These are phyloP conservation scores for Tenebrosternarchus preto DNA, from an alignment of 2,113 vertebrate species.

Conservation along the genomic window DNA sequence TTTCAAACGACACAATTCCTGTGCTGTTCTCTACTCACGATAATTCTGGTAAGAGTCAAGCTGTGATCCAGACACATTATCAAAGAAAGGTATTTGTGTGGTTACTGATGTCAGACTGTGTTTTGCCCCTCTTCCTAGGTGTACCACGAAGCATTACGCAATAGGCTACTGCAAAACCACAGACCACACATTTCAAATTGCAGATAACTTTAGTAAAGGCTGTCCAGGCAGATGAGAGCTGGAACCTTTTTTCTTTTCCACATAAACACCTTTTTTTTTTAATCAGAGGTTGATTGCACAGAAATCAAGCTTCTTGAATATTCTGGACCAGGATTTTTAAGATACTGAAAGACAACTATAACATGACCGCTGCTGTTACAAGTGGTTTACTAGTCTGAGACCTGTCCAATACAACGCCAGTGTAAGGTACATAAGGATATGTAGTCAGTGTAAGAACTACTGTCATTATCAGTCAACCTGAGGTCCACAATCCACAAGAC, in stretches of 20 bases:
- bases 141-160: neutral
- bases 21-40: neutral
- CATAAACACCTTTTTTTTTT: neutral
- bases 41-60: neutral
- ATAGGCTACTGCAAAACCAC: neutral
- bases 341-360: too few species aligned
- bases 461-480: too few species aligned
- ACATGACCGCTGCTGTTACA: too few species aligned
- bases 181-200: neutral
- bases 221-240: neutral
- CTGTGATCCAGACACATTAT: neutral
- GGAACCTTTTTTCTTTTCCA: neutral
- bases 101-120: neutral
- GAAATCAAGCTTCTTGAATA: neutral
- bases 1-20: constrained; percentile 1
- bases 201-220: constrained; percentile 5
- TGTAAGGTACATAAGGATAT: too few species aligned
- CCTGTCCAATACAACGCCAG: too few species aligned
- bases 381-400: too few species aligned
- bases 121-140: neutral
- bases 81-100: constrained; percentile 6
- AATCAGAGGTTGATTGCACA: neutral
- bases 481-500: too few species aligned
- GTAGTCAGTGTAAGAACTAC: too few species aligned
- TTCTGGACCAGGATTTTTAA: neutral